These are phyloP conservation scores for Erannis defoliaria DNA, from an alignment of 2,888 invertebrate genomes.

Conservation along the genomic window DNA sequence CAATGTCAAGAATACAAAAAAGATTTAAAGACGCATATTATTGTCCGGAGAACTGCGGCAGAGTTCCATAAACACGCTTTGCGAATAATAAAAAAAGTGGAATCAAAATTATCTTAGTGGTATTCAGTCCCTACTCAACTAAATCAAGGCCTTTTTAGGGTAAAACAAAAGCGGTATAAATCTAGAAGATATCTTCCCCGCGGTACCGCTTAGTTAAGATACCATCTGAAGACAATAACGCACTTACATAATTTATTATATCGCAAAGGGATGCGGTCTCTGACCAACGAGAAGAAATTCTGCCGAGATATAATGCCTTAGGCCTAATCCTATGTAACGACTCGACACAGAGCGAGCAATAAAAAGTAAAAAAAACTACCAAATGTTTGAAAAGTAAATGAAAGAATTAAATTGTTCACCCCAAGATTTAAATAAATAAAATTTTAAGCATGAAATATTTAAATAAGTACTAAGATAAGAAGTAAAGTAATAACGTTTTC, in stretches of 20 bases:
- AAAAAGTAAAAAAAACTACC: not conserved
- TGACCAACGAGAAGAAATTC: not conserved
- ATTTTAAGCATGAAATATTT: too few relatives aligned
- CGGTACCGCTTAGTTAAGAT: constrained; percentile 70
- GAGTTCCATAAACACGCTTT: too few relatives aligned
- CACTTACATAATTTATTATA: constrained; percentile 78
- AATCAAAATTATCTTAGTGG: not conserved
- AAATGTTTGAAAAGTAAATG: too few relatives aligned
- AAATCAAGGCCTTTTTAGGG: constrained; percentile 46
- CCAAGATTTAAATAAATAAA: too few relatives aligned
- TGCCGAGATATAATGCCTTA: not conserved
- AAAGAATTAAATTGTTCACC: too few relatives aligned
- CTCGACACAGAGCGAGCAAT: not conserved
- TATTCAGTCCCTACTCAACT: constrained; percentile 22
- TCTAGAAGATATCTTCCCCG: constrained; percentile 54
- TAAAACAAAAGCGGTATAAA: constrained; percentile 61
- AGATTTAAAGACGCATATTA: too few relatives aligned
- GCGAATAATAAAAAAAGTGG: too few relatives aligned
- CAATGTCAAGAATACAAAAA: too few relatives aligned
- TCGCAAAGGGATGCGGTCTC: constrained; percentile 66
- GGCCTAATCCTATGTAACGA: not conserved
- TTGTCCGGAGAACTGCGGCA: too few relatives aligned
- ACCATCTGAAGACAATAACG: constrained; percentile 77
- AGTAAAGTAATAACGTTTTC: too few relatives aligned
- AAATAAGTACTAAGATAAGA: too few relatives aligned